These are phyloP conservation scores for Geococcyx californianus DNA, from an alignment of 2,113 vertebrate genomes.

Conservation along the genomic window DNA sequence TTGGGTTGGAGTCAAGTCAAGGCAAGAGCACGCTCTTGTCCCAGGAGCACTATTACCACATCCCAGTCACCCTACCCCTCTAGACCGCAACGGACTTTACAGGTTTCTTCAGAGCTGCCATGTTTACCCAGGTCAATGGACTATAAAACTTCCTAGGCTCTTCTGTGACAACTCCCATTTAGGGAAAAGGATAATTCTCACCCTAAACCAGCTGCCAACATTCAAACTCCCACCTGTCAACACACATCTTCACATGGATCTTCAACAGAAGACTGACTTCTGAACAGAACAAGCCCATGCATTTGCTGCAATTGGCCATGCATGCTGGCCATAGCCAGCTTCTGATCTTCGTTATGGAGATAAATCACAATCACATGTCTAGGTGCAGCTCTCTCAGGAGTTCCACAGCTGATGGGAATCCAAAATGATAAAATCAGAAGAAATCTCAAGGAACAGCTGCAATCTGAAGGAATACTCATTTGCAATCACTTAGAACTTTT, in stretches of 20 bases:
- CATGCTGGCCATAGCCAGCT: background rate
- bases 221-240: background rate
- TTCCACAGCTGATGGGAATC: background rate
- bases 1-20: background rate
- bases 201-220: background rate
- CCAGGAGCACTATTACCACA: background rate
- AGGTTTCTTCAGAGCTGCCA: background rate
- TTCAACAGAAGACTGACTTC: background rate
- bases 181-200: background rate
- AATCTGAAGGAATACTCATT: background rate
- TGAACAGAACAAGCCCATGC: background rate
- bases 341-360: background rate
- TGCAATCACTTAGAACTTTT: background rate
- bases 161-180: background rate
- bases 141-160: background rate
- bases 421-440: background rate
- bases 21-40: background rate
- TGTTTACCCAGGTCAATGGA: background rate
- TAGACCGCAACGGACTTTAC: background rate
- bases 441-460: constrained; percentile 19
- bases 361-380: background rate
- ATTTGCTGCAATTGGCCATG: background rate
- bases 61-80: background rate
- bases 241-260: background rate
- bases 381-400: background rate